phyloP scores from a whole-genome alignment of 92 coral and sea anemone genomes.

The Palythoa grandis region DNA sequence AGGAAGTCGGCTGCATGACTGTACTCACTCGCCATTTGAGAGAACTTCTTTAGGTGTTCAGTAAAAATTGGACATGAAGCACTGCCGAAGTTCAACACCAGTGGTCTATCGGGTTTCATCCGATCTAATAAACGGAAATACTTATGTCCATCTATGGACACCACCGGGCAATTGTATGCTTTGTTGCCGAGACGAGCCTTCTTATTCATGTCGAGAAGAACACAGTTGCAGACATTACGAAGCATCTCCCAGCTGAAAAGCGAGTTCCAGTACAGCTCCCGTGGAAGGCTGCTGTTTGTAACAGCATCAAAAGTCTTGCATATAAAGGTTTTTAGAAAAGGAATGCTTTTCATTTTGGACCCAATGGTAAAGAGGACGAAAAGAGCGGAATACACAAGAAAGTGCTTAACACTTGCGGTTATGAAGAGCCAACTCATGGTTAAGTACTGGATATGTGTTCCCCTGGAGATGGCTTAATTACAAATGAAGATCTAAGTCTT shows the following conservation, averaged over 20 bases:
- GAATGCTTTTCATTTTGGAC: slow-evolving; percentile 19
- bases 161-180: slow-evolving; percentile 55
- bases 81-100: slow-evolving; percentile 60
- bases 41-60: slow-evolving; percentile 40
- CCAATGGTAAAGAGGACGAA: slow-evolving; percentile 12
- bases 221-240: slow-evolving; percentile 48
- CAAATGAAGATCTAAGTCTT: not conserved
- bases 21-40: slow-evolving; percentile 40
- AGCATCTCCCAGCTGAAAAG: slow-evolving; percentile 62
- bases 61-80: slow-evolving; percentile 56
- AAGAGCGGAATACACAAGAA: slow-evolving; percentile 1
- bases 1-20: slow-evolving; percentile 49
- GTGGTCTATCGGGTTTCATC: slow-evolving; percentile 42
- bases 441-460: not conserved
- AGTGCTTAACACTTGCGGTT: not conserved
- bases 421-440: not conserved
- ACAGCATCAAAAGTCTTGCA: slow-evolving; percentile 29
- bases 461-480: not conserved
- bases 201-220: slow-evolving; percentile 50
- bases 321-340: slow-evolving; percentile 34
- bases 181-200: slow-evolving; percentile 38
- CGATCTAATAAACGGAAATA: slow-evolving; percentile 53
- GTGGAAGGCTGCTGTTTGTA: slow-evolving; percentile 34
- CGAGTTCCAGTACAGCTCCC: slow-evolving; percentile 52
- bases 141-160: slow-evolving; percentile 50